Evolutionary conservation across 1,140 invertebrate genomes (phyloP).

Genomic region (Medauroidea extradentata): DNA sequence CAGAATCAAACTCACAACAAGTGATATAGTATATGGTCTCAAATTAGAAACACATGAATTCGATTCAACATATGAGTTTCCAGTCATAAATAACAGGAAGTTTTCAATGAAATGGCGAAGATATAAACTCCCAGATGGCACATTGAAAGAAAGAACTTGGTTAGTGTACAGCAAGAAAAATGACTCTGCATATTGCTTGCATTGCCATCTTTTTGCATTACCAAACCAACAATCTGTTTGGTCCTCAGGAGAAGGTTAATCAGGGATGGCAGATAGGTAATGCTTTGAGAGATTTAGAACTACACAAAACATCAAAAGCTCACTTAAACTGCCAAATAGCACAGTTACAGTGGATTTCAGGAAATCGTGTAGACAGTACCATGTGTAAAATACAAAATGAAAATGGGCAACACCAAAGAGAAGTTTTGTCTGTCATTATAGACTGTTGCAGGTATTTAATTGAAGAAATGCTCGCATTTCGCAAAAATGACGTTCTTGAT

Average conservation of each 20-base stretch:
- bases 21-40: constrained; percentile 6
- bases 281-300: constrained; percentile 5
- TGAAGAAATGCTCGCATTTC: no score
- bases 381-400: no score
- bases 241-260: constrained; percentile 1
- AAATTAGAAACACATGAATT: constrained; percentile 10
- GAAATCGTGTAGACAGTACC: not conserved
- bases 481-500: no score
- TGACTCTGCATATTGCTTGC: constrained; percentile 10
- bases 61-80: not conserved
- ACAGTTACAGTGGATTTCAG: constrained; percentile 9
- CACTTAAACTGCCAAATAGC: constrained; percentile 3
- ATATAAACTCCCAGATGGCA: constrained; percentile 4
- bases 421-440: no score
- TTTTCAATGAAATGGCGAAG: constrained; percentile 4
- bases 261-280: constrained; percentile 4
- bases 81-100: constrained; percentile 8
- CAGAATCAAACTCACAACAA: constrained; percentile 3
- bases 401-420: no score
- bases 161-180: constrained; percentile 6
- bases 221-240: constrained; percentile 9
- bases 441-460: no score
- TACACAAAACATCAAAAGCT: constrained; percentile 7
- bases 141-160: constrained; percentile 8
- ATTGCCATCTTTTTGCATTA: constrained; percentile 10